A percentile compares a stretch with the other conserved stretches of the same genome.
Conservation (phyloP, 64 coral and sea anemone genomes). For the Stylophora pistillata region DNA sequence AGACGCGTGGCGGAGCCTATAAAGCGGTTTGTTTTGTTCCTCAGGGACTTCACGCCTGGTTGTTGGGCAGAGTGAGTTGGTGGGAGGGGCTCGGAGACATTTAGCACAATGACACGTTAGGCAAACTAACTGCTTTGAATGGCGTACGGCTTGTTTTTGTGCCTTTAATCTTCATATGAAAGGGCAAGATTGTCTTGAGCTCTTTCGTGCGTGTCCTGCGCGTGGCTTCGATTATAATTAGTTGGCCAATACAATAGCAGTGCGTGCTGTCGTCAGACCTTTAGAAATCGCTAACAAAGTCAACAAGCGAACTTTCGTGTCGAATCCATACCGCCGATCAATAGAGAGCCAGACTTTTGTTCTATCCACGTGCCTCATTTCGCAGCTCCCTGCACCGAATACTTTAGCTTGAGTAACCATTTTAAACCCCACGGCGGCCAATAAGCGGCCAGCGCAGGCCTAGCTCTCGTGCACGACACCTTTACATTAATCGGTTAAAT, state of each 20-base stretch:
- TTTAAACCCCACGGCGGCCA: conserved; percentile 2
- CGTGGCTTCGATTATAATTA: conserved; percentile 88
- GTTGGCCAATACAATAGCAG: conserved; percentile 70
- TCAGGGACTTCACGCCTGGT: conserved; percentile 82
- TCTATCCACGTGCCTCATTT: conserved; percentile 46
- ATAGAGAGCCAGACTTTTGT: conserved; percentile 26
- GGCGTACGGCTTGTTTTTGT: conserved; percentile 78
- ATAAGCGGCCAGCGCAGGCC: neutral
- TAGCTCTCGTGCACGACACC: neutral
- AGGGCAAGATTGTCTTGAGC: conserved; percentile 64
- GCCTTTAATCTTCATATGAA: conserved; percentile 91
- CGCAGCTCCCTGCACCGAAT: conserved; percentile 11
- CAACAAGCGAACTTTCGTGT: conserved; percentile 44
- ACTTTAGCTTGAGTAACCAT: neutral
- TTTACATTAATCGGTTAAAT: neutral
- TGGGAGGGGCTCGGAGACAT: conserved; percentile 65
- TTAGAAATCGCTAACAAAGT: conserved; percentile 66
- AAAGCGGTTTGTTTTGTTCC: conserved; percentile 78
- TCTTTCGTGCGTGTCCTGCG: conserved; percentile 80
- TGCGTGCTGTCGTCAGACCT: conserved; percentile 61
- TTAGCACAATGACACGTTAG: conserved; percentile 67
- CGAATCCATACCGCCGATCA: conserved; percentile 40
- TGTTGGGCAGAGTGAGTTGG: conserved; percentile 24
- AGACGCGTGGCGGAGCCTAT: conserved; percentile 72
- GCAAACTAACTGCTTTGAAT: conserved; percentile 56